phyloP scores from a whole-genome alignment of 2,113 vertebrate genomes.

The Ciconia stormi region DNA sequence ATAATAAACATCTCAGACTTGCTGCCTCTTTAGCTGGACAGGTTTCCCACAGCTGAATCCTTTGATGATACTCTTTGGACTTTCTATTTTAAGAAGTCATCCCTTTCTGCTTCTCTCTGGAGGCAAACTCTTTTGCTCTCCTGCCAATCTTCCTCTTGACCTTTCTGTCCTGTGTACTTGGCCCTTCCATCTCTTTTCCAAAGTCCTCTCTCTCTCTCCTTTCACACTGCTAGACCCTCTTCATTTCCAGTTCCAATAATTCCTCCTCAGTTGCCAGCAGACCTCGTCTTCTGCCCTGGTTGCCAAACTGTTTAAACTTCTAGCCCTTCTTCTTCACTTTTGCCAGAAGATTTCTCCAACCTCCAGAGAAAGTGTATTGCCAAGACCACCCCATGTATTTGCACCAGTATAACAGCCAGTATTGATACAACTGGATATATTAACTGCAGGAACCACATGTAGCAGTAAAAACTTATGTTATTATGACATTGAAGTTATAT shows the following conservation, averaged over 20 bases:
- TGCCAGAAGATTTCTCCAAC: not conserved
- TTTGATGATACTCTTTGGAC: conserved; percentile 66
- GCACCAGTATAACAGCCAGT: not conserved
- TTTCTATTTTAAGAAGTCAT: conserved; percentile 66
- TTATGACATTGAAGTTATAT: conserved; percentile 27
- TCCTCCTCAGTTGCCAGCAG: not conserved
- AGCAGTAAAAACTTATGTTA: conserved; percentile 29
- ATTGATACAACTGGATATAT: conserved; percentile 41
- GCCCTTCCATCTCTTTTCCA: conserved; percentile 12
- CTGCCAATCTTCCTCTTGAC: conserved; percentile 62
- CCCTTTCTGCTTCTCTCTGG: conserved; percentile 63
- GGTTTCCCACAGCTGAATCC: conserved; percentile 70
- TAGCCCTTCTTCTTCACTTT: not conserved
- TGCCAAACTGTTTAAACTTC: not conserved
- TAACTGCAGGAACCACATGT: conserved; percentile 18
- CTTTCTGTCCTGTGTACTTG: conserved; percentile 39
- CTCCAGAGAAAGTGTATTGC: not conserved
- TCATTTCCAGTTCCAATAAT: not conserved
- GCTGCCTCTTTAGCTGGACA: conserved; percentile 55
- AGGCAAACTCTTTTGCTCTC: conserved; percentile 51
- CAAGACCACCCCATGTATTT: not conserved
- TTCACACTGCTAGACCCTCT: not conserved
- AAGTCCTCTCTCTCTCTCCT: not conserved
- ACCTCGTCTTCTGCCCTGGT: not conserved
- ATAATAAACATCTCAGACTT: conserved; percentile 62